Percentiles rank a stretch among this genome's conserved stretches.
phyloP scores from a whole-genome alignment of 2,797 vertebrate genomes.

The Salarias fasciatus region DNA sequence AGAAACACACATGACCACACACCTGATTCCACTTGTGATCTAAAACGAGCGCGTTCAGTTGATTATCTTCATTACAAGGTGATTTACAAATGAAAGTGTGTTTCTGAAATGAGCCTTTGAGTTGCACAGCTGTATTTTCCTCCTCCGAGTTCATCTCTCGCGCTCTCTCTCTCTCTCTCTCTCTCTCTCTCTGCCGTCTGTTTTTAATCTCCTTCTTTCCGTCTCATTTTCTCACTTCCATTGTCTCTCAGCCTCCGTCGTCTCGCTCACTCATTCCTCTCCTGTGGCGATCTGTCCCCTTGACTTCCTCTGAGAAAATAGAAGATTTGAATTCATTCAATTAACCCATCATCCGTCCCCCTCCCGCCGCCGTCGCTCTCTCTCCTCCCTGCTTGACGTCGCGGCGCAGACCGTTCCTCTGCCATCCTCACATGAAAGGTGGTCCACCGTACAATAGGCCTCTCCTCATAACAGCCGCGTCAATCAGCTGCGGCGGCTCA shows the following conservation, averaged over 20 bases:
- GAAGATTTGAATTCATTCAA: slow-evolving; percentile 50
- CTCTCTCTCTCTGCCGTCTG: background rate
- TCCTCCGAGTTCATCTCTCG: background rate
- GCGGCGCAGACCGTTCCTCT: slow-evolving; percentile 5
- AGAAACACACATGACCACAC: background rate
- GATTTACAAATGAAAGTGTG: background rate
- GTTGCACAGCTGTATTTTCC: slow-evolving; percentile 13
- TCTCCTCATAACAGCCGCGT: slow-evolving; percentile 34
- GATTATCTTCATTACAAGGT: slow-evolving; percentile 16
- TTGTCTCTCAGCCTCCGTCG: background rate
- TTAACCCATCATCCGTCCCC: slow-evolving; percentile 44
- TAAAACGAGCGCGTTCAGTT: slow-evolving; percentile 2
- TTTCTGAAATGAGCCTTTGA: slow-evolving; percentile 25
- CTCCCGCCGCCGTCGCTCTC: background rate
- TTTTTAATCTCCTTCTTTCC: background rate
- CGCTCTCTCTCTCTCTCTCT: background rate
- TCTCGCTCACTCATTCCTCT: slow-evolving; percentile 15
- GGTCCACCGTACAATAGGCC: slow-evolving; percentile 2
- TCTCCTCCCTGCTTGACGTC: slow-evolving; percentile 34
- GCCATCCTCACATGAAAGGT: slow-evolving; percentile 28
- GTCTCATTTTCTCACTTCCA: slow-evolving; percentile 15
- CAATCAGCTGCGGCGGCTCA: slow-evolving; percentile 36
- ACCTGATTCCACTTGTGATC: slow-evolving; percentile 12
- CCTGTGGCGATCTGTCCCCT: slow-evolving; percentile 31
- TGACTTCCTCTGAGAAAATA: slow-evolving; percentile 26